Conservation (phyloP, 2,113 vertebrate species). For the Datnioides undecimradiatus region DNA sequence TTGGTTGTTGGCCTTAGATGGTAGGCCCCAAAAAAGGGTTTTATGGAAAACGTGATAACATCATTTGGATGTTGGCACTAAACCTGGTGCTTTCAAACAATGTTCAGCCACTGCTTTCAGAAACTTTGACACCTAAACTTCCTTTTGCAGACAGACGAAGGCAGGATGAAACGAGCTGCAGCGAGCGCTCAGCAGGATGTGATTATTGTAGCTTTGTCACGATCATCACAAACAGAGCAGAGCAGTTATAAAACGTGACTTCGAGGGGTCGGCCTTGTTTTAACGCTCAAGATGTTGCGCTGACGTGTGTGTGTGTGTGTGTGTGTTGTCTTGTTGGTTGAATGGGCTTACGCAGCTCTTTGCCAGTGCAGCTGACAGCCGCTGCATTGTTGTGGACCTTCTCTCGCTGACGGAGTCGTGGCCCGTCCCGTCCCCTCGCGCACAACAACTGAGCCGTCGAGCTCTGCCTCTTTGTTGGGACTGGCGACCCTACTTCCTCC, state of each 20-base stretch:
- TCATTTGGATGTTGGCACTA: no score
- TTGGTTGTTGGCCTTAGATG: no score
- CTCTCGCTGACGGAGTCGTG: not conserved
- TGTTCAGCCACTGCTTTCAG: no score
- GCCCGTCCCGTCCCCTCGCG: constrained; percentile 14
- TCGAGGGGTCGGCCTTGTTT: not conserved
- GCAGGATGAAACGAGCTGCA: not conserved
- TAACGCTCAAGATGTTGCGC: not conserved
- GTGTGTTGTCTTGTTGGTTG: constrained; percentile 10
- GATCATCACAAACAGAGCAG: not conserved
- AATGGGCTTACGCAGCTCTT: constrained; percentile 18
- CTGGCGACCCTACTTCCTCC: constrained; percentile 51
- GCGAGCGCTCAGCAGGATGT: not conserved
- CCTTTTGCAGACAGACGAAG: no score
- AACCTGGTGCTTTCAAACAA: no score
- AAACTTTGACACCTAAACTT: no score
- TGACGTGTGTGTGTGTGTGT: no score
- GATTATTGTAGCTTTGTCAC: not conserved
- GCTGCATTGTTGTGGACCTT: constrained; percentile 18
- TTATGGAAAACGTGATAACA: no score
- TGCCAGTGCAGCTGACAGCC: constrained; percentile 24
- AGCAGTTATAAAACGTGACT: not conserved
- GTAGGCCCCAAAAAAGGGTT: no score
- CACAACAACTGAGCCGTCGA: constrained; percentile 2
- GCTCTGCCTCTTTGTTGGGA: constrained; percentile 41